Conservation (phyloP, 2,888 invertebrate species). For the Nomada ferruginata region DNA sequence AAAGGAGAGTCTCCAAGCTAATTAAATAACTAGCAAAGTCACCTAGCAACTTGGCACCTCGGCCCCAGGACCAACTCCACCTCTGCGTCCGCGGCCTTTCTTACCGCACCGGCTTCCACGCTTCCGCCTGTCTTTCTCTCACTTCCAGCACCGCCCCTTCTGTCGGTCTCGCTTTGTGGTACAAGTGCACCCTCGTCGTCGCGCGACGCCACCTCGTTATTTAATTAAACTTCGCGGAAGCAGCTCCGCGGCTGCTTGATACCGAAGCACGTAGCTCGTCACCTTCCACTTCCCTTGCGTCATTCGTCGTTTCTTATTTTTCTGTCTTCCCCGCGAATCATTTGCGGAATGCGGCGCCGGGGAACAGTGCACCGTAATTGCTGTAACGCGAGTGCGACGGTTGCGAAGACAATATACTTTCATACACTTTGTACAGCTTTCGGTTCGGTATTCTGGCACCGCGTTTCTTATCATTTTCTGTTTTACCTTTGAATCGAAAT, state of each 20-base stretch:
- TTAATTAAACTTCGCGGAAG: slow-evolving; percentile 81
- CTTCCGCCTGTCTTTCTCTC: slow-evolving; percentile 59
- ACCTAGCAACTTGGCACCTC: slow-evolving; percentile 81
- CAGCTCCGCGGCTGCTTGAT: slow-evolving; percentile 75
- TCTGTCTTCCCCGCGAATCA: slow-evolving; percentile 37
- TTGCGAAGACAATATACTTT: neutral
- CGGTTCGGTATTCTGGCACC: neutral
- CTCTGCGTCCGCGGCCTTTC: slow-evolving; percentile 72
- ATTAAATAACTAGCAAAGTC: slow-evolving; percentile 83
- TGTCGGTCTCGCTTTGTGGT: slow-evolving; percentile 28
- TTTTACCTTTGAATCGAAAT: too few relatives aligned
- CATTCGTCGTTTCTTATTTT: slow-evolving; percentile 42
- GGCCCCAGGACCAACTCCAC: slow-evolving; percentile 69
- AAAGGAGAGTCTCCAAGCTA: slow-evolving; percentile 79
- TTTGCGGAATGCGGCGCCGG: slow-evolving; percentile 34
- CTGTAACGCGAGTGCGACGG: slow-evolving; percentile 5
- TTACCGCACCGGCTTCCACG: slow-evolving; percentile 71
- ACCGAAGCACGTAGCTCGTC: slow-evolving; percentile 78
- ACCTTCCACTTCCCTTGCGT: slow-evolving; percentile 71
- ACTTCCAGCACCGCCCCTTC: neutral
- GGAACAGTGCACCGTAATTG: slow-evolving; percentile 22
- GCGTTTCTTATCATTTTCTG: neutral
- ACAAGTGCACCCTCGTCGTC: slow-evolving; percentile 53
- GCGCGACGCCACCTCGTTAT: slow-evolving; percentile 77
- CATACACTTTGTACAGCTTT: neutral